Evolutionary conservation across 2,888 invertebrate genomes (phyloP), one percentile per base, ranked within the genome.

Genomic region (Amorpha juglandis): DNA sequence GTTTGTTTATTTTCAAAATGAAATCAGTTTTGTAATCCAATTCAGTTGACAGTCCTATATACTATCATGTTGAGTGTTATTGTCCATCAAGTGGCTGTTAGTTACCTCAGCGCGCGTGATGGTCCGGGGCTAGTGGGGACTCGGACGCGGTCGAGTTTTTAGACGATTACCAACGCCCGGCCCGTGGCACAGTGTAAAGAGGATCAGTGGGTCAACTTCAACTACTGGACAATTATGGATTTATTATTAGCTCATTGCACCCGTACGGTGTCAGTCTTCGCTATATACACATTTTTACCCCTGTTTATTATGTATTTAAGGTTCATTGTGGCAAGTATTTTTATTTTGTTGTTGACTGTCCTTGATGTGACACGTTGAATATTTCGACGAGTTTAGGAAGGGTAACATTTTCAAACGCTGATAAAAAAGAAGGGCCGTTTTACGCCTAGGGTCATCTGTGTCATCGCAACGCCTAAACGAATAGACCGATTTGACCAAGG

Each of bases 121-220:
- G 81, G 80, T 82, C 79, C 80, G 80, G 77, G 81, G 78, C 76
- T 77, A 78, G 72, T 77, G 74, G 73, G 71, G 72, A 72, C 71
- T 76, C 76, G 79, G 82, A 72, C 71, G 76, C 76, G 79, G 82
- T 81, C 78, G 78, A 78, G 78, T 86, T 84, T 86, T 86, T 86
- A 82, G 76, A 80, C 82, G 78, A 78, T 80, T 81, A 81, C 74
- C 77, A 72, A 78, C 75, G 76, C 72, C 71, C 68, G 73, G 76
- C 72, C 71, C 68, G 73, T 64, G 45, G 51, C 64, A 53, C 73
- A 71, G 70, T 72, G 73, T 73, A 69, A 75, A 75, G 69, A 77
- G 74, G 76, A 78, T 76, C 79, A 80, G 74, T 81, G 75, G 80
- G 80, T 78, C 79, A 81, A 71, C 69, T 69, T 78, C 79, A 81